Base-by-base conservation (phyloP, 2,888 invertebrate species). In the Sympetrum striolatum region DNA sequence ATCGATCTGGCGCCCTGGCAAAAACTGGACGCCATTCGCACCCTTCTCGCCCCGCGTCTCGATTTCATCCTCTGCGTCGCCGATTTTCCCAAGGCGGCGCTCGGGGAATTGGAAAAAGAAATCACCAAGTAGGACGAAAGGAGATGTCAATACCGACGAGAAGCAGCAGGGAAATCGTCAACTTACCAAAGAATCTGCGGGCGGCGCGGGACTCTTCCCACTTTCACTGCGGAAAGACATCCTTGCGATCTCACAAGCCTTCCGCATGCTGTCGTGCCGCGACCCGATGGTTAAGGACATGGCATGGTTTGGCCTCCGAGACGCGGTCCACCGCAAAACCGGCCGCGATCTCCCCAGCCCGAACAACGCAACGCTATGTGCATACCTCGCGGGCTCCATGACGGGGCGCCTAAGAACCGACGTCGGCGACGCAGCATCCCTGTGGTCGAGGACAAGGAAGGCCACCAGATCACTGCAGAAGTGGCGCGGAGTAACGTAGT, bases 1-100 rank as follows among this genome's bases (percentile, higher is more conserved):
- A 90, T 82, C 37, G 81, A 90, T 12, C 92, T 92, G 39, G 91
- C 92, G 18, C 92, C 92, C 0, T 92, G 92, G 92, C 92, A 92
- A 90, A 92, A 91, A 80, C 64, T 92, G 14, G 91, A 92, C 58
- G 92, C 91, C 0, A 60, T 92, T 64, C 90, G 91, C 35, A 92
- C 92, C 0, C 92, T 92, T 91, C 91, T 92, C 14, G 80, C 91
- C 35, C 35, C 91, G 92, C 37, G 91, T 37, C 31, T 60, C 3
- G n/a, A 82, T 0, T 81, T 81, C 48, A 18, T 22, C 10, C 90
- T 90, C 58, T 39, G 91, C 10, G 12, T 64, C 8, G 82, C 82
- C 8, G 48, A 10, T 0, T 35, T 64, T 18, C 18, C 35, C 22
- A 82, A 91, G 22, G 37, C n/a, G 25, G 81, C 58, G 25, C 5